Percentiles rank a stretch among this genome's conserved stretches.
Conservation (phyloP, 2,888 invertebrate genomes). For the Rhamnusium bicolor region DNA sequence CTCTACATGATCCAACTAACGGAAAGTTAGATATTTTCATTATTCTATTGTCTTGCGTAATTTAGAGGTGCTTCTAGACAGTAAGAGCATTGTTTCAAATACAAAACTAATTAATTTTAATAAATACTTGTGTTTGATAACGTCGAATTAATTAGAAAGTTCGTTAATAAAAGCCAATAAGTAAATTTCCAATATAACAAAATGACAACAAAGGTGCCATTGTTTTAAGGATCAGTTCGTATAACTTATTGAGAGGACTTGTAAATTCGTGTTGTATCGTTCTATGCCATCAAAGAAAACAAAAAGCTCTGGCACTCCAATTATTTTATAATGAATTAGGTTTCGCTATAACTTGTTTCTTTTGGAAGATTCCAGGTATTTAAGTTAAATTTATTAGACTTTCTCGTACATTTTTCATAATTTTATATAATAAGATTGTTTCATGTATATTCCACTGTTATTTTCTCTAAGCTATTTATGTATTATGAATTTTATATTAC, state of each 20-base stretch:
- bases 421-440: neutral
- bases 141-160: conserved; percentile 3
- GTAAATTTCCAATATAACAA: conserved; percentile 27
- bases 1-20: neutral
- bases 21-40: neutral
- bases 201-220: conserved; percentile 38
- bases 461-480: neutral
- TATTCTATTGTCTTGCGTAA: neutral
- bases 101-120: conserved; percentile 14
- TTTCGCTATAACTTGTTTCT: conserved; percentile 48
- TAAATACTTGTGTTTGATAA: conserved; percentile 12
- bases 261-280: conserved; percentile 64
- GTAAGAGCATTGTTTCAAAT: neutral
- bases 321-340: conserved; percentile 63
- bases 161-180: conserved; percentile 12
- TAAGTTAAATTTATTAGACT: conserved; percentile 16
- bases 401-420: neutral
- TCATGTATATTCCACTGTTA: neutral
- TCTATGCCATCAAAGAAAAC: conserved; percentile 62
- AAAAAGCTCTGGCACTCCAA: conserved; percentile 62
- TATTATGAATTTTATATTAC: too few species aligned
- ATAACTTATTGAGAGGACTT: conserved; percentile 42
- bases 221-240: conserved; percentile 36
- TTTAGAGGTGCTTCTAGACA: neutral
- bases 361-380: conserved; percentile 27